Conservation (phyloP, 2,888 invertebrate species). For the Torymus auratus region DNA sequence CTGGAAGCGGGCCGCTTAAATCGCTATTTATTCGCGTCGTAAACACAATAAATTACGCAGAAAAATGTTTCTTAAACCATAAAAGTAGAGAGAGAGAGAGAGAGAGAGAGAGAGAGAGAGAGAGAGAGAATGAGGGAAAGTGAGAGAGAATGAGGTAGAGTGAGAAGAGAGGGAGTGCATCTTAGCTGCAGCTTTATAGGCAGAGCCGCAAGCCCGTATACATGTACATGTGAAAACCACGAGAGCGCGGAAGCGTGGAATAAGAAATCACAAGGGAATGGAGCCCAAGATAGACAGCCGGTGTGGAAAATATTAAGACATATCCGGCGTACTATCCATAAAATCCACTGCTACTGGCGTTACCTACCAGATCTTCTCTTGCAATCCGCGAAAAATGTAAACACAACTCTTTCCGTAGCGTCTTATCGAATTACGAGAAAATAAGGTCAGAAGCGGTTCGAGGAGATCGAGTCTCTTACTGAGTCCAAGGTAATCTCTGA, state of each 20-base stretch:
- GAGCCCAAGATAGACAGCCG: not conserved
- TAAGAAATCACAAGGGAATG: constrained; percentile 2
- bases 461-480: constrained; percentile 16
- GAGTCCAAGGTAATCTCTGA: constrained; percentile 8
- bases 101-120: too few species aligned
- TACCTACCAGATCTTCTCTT: too few species aligned
- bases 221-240: not conserved
- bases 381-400: too few species aligned
- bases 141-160: too few species aligned
- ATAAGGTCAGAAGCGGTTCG: constrained; percentile 9
- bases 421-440: constrained; percentile 28
- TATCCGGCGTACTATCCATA: not conserved
- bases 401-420: not conserved
- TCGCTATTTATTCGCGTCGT: not conserved
- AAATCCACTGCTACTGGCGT: constrained; percentile 5
- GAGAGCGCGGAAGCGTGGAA: not conserved
- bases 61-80: constrained; percentile 3
- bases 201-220: too few species aligned
- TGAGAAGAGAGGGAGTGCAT: too few species aligned
- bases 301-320: constrained; percentile 15
- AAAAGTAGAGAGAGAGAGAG: constrained; percentile 5
- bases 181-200: too few species aligned
- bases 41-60: constrained; percentile 7
- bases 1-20: not conserved
- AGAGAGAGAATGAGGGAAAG: too few species aligned